Evolutionary conservation across 2,797 vertebrate genomes (phyloP).

Genomic region (Ptychobarbus kaznakovi): DNA sequence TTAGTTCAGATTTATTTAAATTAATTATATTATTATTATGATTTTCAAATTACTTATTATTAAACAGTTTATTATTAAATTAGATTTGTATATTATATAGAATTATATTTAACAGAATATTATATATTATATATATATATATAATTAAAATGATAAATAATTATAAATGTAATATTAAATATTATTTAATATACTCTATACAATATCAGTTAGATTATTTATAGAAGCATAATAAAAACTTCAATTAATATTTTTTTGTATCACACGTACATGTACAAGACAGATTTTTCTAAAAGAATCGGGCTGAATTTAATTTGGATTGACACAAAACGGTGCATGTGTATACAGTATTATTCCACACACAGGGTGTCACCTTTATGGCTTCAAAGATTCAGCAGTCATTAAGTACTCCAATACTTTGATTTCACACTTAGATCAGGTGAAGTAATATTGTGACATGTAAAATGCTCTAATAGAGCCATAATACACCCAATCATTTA

Average conservation of each 20-base stretch:
- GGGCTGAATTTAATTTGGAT: neutral
- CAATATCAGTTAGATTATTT: too few species aligned
- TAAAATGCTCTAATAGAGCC: neutral
- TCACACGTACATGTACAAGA: neutral
- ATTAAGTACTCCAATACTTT: neutral
- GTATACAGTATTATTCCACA: neutral
- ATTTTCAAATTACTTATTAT: too few species aligned
- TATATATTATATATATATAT: too few species aligned
- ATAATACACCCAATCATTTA: slow-evolving; percentile 17
- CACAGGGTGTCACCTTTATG: neutral
- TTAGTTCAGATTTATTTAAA: neutral
- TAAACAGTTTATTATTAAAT: too few species aligned
- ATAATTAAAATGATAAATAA: too few species aligned
- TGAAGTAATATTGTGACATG: slow-evolving; percentile 33
- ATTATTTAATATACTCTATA: neutral
- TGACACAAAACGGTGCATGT: neutral
- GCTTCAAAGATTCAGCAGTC: neutral
- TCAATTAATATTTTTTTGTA: neutral
- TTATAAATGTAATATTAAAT: too few species aligned
- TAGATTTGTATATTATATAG: too few species aligned
- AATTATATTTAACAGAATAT: too few species aligned
- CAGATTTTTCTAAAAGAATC: neutral
- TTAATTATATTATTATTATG: too few species aligned
- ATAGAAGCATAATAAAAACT: neutral
- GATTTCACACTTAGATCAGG: slow-evolving; percentile 16